Conservation (phyloP, 2,113 vertebrate genomes). For the Mellivora capensis region DNA sequence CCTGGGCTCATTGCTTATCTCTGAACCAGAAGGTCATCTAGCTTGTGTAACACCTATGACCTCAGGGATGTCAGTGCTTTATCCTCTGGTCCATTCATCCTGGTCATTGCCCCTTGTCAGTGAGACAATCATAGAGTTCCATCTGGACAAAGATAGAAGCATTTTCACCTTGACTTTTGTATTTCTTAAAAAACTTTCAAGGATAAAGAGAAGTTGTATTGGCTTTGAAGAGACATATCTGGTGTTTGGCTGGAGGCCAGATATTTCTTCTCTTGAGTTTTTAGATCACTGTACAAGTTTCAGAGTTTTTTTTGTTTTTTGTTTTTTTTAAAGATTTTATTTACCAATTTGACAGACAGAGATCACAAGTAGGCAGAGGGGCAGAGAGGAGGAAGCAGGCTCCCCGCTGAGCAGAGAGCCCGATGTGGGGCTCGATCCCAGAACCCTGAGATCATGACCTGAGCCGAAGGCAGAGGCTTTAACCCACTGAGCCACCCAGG, state of each 20-base stretch:
- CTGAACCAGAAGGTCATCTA: not conserved
- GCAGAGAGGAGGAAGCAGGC: no score
- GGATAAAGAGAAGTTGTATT: constrained; percentile 63
- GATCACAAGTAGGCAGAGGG: no score
- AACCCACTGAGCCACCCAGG: no score
- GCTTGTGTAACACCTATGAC: not conserved
- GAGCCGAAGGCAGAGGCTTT: no score
- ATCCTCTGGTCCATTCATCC: constrained; percentile 55
- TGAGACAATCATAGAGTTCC: constrained; percentile 56
- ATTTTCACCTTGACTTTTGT: constrained; percentile 64
- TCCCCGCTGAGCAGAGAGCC: no score
- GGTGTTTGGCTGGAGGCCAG: constrained; percentile 52
- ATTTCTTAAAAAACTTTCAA: constrained; percentile 55
- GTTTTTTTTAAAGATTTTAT: no score
- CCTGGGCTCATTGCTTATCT: not conserved
- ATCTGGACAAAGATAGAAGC: constrained; percentile 51
- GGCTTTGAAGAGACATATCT: constrained; percentile 71
- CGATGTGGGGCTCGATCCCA: no score
- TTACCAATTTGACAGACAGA: no score
- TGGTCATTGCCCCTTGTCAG: constrained; percentile 51
- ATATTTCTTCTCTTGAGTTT: constrained; percentile 28
- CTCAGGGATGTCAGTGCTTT: constrained; percentile 42
- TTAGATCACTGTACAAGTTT: constrained; percentile 38
- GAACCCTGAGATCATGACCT: no score
- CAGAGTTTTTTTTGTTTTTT: no score